Evolutionary conservation across 2,888 invertebrate genomes (phyloP), one percentile per base, ranked within the genome.

Genomic region (Punctoribates punctum): DNA sequence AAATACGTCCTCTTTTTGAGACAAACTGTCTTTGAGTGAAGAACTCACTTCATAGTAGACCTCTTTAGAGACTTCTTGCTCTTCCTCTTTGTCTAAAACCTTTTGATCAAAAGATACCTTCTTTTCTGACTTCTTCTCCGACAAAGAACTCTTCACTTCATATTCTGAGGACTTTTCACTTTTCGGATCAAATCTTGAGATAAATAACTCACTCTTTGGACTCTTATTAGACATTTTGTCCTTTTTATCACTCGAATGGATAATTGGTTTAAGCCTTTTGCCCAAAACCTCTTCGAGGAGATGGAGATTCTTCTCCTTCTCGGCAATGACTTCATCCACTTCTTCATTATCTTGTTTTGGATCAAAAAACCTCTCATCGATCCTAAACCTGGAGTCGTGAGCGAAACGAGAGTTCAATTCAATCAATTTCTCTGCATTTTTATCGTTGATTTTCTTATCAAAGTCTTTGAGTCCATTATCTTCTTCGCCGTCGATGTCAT

Each of bases 301-400:
- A 42, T 70, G 29, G 15, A 77, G 29, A 57, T 75, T 73, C 57
- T 76, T 75, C 23, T 72, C 34, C 34, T 76, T 75, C 17, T 77
- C 77, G 34, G 62, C 73, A 9, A 73, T 27, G 54, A n/a, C n/a
- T n/a, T n/a, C n/a, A n/a, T n/a, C n/a, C n/a, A 75, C 20, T 25
- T 51, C 62, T 46, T 48, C 74, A 20, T 46, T 29, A 42, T 77
- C 38, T n/a, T 75, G 65, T 8, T 73, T 73, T 29, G 46, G 65
- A 62, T 77, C 76, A n/a, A 77, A n/a, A 57, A 77, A 77, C 6
- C 62, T 60, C 20, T 77, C 75, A 62, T 73, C 70, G n/a, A 77
- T 73, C 51, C 65, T 76, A 34, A 77, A 77, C 20, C 77, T 25
- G n/a, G 73, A 46, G 70, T 77, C 77, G 65, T 77, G 74, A 27